A percentile compares a stretch with the other conserved stretches of the same genome.
phyloP scores from a whole-genome alignment of 1,140 invertebrate species.

The Tetramorium simillimum region DNA sequence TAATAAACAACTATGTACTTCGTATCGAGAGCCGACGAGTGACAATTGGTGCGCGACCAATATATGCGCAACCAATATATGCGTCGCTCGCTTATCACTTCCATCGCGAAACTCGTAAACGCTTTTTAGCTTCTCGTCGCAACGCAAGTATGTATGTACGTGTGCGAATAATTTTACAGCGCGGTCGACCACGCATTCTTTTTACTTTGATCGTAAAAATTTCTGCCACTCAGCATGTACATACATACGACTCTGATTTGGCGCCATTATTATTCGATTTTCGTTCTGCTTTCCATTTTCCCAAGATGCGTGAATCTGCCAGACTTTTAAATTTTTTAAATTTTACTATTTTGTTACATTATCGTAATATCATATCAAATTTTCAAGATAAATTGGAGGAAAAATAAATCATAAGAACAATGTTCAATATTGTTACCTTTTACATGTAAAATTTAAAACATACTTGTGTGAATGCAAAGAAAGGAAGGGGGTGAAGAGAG shows the following conservation, averaged over 20 bases:
- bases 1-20: constrained; percentile 37
- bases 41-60: constrained; percentile 1
- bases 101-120: neutral
- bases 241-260: neutral
- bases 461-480: neutral
- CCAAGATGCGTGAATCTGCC: neutral
- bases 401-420: neutral
- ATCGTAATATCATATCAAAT: neutral
- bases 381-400: neutral
- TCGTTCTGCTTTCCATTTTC: neutral
- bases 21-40: constrained; percentile 30
- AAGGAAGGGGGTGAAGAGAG: too few relatives aligned
- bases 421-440: neutral
- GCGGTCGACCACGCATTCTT: constrained; percentile 9
- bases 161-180: neutral
- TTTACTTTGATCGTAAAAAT: constrained; percentile 16
- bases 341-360: neutral
- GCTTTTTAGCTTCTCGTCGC: constrained; percentile 4
- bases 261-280: neutral
- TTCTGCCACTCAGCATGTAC: neutral
- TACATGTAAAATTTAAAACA: neutral
- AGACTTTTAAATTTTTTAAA: neutral
- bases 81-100: constrained; percentile 12
- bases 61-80: constrained; percentile 14
- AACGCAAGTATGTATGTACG: neutral